Percentiles rank a stretch among this genome's conserved stretches.
Conservation (phyloP, 2,888 invertebrate genomes). For the Norana najaformis region DNA sequence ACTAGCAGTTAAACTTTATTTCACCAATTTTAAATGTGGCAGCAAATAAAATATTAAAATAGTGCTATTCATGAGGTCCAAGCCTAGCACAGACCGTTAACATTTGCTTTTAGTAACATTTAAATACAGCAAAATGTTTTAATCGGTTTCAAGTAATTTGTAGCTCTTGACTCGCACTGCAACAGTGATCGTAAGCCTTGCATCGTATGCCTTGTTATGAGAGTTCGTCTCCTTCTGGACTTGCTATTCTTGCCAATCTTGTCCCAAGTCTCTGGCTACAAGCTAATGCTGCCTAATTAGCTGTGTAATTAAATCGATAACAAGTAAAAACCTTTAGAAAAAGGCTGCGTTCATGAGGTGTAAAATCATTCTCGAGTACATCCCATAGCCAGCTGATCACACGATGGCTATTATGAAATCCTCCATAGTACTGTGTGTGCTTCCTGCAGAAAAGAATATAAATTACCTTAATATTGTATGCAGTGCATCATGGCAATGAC, state of each 20-base stretch:
- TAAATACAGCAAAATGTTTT: neutral
- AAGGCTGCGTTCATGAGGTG: constrained; percentile 84
- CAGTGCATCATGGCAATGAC: neutral
- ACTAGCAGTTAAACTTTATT: neutral
- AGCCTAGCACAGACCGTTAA: neutral
- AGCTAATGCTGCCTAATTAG: neutral
- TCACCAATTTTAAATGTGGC: neutral
- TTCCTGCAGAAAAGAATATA: constrained; percentile 49
- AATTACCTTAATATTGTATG: neutral
- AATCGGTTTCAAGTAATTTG: neutral
- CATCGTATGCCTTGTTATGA: neutral
- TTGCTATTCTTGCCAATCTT: neutral
- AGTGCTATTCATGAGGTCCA: neutral
- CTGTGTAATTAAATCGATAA: neutral
- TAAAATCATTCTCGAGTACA: constrained; percentile 91
- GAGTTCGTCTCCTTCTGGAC: neutral
- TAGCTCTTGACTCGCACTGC: neutral
- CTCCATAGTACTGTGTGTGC: constrained; percentile 97
- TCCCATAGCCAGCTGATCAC: constrained; percentile 99
- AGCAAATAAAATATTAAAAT: neutral
- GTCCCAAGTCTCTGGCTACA: neutral
- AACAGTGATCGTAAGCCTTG: neutral
- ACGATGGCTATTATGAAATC: constrained; percentile 95
- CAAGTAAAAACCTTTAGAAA: constrained; percentile 66
- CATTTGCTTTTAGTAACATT: neutral